phyloP scores from a whole-genome alignment of 2,113 vertebrate species.

The Copsychus sechellarum region DNA sequence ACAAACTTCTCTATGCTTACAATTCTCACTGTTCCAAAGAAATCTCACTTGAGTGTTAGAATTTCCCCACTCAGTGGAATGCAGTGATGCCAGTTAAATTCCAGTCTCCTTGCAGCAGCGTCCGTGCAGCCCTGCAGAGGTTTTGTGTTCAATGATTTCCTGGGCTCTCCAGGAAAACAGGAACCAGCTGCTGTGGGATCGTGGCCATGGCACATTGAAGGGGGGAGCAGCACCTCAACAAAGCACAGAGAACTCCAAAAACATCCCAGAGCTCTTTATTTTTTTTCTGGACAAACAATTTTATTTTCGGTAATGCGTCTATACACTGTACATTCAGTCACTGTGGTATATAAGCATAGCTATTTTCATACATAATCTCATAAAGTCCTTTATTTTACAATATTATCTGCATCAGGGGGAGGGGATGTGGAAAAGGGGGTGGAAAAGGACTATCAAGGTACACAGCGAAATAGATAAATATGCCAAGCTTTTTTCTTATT shows the following conservation, averaged over 20 bases:
- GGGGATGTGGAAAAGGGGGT: slow-evolving; percentile 58
- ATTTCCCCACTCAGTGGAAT: accelerated
- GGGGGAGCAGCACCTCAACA: background rate
- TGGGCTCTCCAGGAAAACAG: background rate
- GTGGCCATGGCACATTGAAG: background rate
- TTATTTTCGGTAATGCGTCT: slow-evolving; percentile 97
- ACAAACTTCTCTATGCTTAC: background rate
- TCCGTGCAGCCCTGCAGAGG: background rate
- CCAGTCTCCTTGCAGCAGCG: background rate
- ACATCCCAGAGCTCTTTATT: background rate
- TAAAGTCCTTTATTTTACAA: slow-evolving; percentile 94
- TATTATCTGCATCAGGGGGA: slow-evolving; percentile 79
- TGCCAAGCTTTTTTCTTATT: slow-evolving; percentile 84
- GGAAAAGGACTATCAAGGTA: slow-evolving; percentile 72
- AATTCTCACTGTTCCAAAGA: background rate
- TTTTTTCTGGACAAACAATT: slow-evolving; percentile 89
- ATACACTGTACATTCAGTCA: slow-evolving; percentile 98
- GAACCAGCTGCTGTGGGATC: background rate
- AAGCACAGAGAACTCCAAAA: background rate
- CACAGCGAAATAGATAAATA: slow-evolving; percentile 84
- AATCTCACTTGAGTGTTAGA: background rate
- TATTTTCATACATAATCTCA: slow-evolving; percentile 93
- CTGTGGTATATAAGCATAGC: slow-evolving; percentile 93
- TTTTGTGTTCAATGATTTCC: accelerated
- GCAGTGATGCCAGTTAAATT: accelerated